Base-by-base conservation (phyloP, 2,797 vertebrate genomes). In the Ispidina picta region DNA sequence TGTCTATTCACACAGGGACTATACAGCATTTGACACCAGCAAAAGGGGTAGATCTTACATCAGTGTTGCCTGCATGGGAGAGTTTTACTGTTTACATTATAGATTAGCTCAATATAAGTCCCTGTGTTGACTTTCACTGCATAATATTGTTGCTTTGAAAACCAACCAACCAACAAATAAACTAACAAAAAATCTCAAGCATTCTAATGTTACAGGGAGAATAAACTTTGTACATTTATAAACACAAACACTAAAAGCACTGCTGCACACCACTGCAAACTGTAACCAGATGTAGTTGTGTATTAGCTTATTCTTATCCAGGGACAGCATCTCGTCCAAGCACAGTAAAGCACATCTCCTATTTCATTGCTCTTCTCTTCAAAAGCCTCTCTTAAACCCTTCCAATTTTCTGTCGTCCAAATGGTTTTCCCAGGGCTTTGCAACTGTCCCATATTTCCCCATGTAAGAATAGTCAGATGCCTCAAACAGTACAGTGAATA, bases 81-180 rank as follows among this genome's bases (percentile, higher is more conserved):
- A 81, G 9, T 74, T 64, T 25, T 17, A 17, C 44, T 49, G 19
- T 35, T 85, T 43, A 23, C 25, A 12, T 13, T 14, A 3, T 3
- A 17, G 2, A 0, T 52, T 15, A 74, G 37, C 7, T n/a, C 22
- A 60, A 41, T 10, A 0, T 3, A 59, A 77, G 19, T 20, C 33
- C 23, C 33, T 62, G 15, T 35, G 29, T 6, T 65, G 51, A 29
- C 33, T 49, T 71, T 35, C 39, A 62, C 3, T 25, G 62, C 41
- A 74, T 37, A 77, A 81, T 31, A 74, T 10, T 33, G 25, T 37
- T 76, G 33, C 49, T 83, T n/a, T 14, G 70, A 39, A 48, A 65
- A 33, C n/a, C 22, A 19, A 31, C 17, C 31, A n/a, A 43, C 37
- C 37, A 39, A 39, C 37, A 6, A 33, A 17, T 25, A 29, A 70